Evolutionary conservation across 1,140 invertebrate genomes (phyloP), one percentile per base, ranked within the genome.

Genomic region (Diabrotica virgifera): DNA sequence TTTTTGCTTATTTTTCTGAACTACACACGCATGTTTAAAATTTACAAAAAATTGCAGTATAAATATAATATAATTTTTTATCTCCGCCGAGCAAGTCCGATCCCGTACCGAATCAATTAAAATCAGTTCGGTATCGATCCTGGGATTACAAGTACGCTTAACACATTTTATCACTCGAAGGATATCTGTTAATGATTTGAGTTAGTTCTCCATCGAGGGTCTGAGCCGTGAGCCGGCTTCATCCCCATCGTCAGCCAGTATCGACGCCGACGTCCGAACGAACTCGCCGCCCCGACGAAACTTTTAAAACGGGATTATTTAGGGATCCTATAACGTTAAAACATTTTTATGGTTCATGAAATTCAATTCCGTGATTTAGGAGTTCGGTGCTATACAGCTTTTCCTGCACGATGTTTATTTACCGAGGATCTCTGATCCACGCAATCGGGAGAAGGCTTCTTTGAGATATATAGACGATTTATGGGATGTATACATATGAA

Each of bases 181-280:
- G 55, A 57, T 57, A 36, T 57, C 55, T 35, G 55, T 37, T 57
- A 57, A 57, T 57, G 55, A 57, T 57, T 57, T 57, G 24, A 57
- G 55, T 57, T 36, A 36, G 36, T 57, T 57, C 55, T 24, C 24
- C 53, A 57, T 46, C 40, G 40, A 46, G n/a, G 40, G 40, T 46
- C n/a, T 46, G 8, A 24, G 24, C 24, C 24, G 24, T 24, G 24
- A 24, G 24, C 24, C 24, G 24, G 24, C 24, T 24, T 24, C 24
- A 24, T 24, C 24, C 24, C 4, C 24, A 24, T 24, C 24, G 24
- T 24, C 8, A 46, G 40, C 40, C 11, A 11, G 40, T 8, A 46
- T 10, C 40, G 40, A 6, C 40, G 6, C 2, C 40, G n/a, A 46
- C 40, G 40, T 46, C 40, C 40, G 6, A 46, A 46, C 5, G 1